These are phyloP conservation scores for Nebria salina DNA, from an alignment of 2,888 invertebrate genomes.

Conservation along the genomic window DNA sequence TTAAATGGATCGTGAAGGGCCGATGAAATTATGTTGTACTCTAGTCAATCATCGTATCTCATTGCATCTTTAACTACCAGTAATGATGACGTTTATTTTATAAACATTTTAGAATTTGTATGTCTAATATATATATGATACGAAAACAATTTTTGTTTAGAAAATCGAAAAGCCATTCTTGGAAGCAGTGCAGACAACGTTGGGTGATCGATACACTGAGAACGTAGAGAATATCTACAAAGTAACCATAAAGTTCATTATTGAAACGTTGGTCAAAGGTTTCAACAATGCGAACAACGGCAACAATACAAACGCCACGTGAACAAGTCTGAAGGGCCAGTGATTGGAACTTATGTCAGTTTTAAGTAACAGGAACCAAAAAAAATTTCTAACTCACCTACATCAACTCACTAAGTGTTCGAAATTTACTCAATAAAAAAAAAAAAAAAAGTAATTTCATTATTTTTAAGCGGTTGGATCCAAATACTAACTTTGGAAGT, in stretches of 20 bases:
- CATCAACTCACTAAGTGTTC: conserved; percentile 20
- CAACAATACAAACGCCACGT: conserved; percentile 55
- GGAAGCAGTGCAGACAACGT: conserved; percentile 83
- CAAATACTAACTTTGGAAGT: conserved; percentile 11
- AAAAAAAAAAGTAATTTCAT: conserved; percentile 2
- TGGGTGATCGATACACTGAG: conserved; percentile 88
- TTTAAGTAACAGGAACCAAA: conserved; percentile 9
- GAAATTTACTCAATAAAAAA: background rate
- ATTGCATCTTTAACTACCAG: background rate
- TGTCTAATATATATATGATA: background rate
- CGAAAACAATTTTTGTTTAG: conserved; percentile 66
- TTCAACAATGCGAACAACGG: conserved; percentile 68
- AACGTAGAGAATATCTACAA: conserved; percentile 91
- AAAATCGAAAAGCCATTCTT: conserved; percentile 91
- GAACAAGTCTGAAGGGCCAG: conserved; percentile 17
- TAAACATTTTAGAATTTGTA: background rate
- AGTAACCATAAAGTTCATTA: conserved; percentile 86
- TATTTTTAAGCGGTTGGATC: background rate
- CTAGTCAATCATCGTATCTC: background rate
- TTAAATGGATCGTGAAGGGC: conserved; percentile 17
- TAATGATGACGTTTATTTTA: background rate
- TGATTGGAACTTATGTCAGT: conserved; percentile 15
- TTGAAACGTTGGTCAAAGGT: conserved; percentile 84
- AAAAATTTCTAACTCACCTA: background rate
- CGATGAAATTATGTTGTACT: background rate